These are phyloP conservation scores for Periophthalmus modestus DNA, from an alignment of 2,113 vertebrate genomes.

Conservation along the genomic window DNA sequence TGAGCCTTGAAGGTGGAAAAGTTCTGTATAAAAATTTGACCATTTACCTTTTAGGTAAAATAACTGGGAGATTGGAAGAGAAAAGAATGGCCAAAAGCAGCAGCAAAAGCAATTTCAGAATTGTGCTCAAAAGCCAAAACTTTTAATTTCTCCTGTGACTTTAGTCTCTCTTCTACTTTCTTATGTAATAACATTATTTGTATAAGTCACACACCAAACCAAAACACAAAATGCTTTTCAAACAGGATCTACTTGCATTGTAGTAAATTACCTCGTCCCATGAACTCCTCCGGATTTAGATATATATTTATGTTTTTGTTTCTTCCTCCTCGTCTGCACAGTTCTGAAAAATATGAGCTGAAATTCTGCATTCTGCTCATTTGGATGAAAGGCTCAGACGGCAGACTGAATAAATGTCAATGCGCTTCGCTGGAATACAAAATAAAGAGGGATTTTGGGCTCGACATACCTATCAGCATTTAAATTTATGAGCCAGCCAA, in stretches of 20 bases:
- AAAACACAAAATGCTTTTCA: neutral
- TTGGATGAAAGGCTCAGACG: conserved; percentile 8
- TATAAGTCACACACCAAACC: neutral
- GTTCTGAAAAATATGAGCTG: neutral
- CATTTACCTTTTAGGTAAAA: neutral
- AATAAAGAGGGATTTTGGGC: conserved; percentile 20
- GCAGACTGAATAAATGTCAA: conserved; percentile 13
- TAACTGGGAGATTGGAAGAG: neutral
- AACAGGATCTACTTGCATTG: neutral
- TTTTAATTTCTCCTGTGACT: neutral
- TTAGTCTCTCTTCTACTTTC: neutral
- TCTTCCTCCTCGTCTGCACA: neutral
- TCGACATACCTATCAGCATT: conserved; percentile 31
- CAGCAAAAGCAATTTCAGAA: neutral
- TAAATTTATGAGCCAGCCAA: conserved; percentile 35
- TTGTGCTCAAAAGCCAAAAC: neutral
- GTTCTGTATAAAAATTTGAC: too few relatives aligned
- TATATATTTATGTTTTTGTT: neutral
- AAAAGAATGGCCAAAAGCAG: neutral
- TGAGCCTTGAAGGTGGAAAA: too few relatives aligned
- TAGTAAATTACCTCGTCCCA: neutral
- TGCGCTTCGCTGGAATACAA: conserved; percentile 10
- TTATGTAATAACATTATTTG: neutral
- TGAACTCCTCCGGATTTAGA: neutral
- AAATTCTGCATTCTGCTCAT: neutral